These are phyloP conservation scores for Phocides pigmalion DNA, from an alignment of 1,140 invertebrate species.

Conservation along the genomic window DNA sequence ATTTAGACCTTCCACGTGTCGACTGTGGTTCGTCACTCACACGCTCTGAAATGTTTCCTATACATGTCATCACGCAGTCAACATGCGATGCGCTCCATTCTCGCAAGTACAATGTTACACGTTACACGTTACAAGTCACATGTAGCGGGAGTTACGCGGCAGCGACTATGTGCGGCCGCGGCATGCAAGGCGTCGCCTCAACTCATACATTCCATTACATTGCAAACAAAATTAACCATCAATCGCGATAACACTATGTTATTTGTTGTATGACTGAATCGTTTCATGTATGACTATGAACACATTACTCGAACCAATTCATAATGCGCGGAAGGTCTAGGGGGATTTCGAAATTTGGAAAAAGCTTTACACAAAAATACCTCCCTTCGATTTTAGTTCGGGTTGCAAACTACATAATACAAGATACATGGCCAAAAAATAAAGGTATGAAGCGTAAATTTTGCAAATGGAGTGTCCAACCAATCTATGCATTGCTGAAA, in stretches of 20 bases:
- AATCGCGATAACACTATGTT: constrained; percentile 47
- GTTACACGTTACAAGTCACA: constrained; percentile 30
- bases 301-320: constrained; percentile 59
- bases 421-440: constrained; percentile 62
- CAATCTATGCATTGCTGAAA: constrained; percentile 72
- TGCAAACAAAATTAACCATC: constrained; percentile 71
- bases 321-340: constrained; percentile 79
- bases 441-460: constrained; percentile 61
- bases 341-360: constrained; percentile 61
- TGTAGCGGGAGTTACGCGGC: background rate
- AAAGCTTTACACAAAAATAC: constrained; percentile 54
- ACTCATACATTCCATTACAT: constrained; percentile 41
- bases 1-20: constrained; percentile 91
- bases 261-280: constrained; percentile 45
- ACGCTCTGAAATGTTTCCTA: constrained; percentile 82
- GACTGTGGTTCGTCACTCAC: constrained; percentile 89
- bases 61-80: constrained; percentile 59
- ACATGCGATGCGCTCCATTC: constrained; percentile 50
- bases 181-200: constrained; percentile 41
- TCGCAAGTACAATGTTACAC: constrained; percentile 31
- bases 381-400: constrained; percentile 49
- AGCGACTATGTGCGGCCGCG: background rate
- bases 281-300: constrained; percentile 37
- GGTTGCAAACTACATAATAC: constrained; percentile 58
- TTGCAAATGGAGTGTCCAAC: constrained; percentile 64